A percentile compares a stretch with the other conserved stretches of the same genome.
phyloP scores from a whole-genome alignment of 1,140 invertebrate genomes.

The Zaprionus gabonicus region DNA sequence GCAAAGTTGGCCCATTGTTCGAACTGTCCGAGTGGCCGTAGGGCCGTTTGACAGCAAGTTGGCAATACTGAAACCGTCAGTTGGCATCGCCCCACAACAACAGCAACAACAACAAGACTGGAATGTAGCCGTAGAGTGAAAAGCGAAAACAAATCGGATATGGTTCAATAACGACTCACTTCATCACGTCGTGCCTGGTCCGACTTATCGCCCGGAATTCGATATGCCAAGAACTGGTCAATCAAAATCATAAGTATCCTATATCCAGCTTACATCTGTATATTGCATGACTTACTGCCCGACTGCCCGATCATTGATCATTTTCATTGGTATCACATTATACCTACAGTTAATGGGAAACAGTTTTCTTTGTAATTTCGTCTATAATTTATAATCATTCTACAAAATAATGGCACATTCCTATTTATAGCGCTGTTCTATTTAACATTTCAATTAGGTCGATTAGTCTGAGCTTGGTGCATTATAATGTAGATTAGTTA shows the following conservation, averaged over 20 bases:
- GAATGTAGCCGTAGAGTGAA: background rate
- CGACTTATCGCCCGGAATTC: background rate
- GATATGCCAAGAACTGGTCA: background rate
- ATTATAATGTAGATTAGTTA: too few relatives aligned
- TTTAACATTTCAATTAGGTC: background rate
- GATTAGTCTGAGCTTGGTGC: too few relatives aligned
- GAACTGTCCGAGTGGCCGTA: background rate
- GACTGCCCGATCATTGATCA: background rate
- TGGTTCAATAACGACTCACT: background rate
- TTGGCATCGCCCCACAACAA: background rate
- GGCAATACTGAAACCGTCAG: background rate
- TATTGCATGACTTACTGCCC: background rate
- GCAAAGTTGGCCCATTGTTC: constrained; percentile 10
- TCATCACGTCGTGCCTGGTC: background rate
- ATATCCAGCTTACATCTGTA: background rate
- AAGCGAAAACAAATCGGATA: constrained; percentile 5
- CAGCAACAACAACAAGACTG: background rate
- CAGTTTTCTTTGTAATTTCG: background rate
- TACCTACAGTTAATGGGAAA: background rate
- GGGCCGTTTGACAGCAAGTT: background rate
- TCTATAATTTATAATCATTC: background rate
- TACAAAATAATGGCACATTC: background rate
- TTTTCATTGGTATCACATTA: constrained; percentile 1
- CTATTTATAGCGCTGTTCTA: background rate
- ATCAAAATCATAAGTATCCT: background rate